These are phyloP conservation scores for Cryptocephalus moraei DNA, from an alignment of 2,888 invertebrate genomes.

Conservation along the genomic window DNA sequence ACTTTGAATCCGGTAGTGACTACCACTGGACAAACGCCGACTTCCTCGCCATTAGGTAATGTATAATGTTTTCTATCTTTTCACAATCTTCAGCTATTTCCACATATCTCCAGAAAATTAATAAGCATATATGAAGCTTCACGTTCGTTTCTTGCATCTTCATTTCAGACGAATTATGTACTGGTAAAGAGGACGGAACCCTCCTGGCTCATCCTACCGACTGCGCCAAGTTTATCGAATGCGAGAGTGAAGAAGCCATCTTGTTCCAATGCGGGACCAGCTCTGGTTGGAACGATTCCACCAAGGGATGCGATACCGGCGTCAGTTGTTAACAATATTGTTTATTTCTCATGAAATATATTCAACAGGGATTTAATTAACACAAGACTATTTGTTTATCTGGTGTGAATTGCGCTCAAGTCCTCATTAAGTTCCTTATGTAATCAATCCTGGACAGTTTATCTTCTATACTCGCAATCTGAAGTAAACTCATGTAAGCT, in stretches of 20 bases:
- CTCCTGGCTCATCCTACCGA: background rate
- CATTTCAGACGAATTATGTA: background rate
- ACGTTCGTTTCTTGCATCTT: too few relatives aligned
- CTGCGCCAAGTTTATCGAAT: conserved; percentile 4
- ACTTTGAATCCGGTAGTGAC: too few relatives aligned
- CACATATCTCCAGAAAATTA: too few relatives aligned
- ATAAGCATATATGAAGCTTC: too few relatives aligned
- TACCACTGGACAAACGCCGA: too few relatives aligned
- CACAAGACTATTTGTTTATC: background rate
- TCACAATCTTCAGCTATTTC: too few relatives aligned
- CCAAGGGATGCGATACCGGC: too few relatives aligned
- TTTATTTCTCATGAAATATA: too few relatives aligned
- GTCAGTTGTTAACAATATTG: too few relatives aligned
- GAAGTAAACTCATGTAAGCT: conserved; percentile 9
- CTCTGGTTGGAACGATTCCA: conserved; percentile 4
- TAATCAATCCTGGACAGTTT: conserved; percentile 26
- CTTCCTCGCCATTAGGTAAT: too few relatives aligned
- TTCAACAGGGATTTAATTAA: too few relatives aligned
- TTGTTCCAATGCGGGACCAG: conserved; percentile 2
- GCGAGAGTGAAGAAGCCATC: conserved; percentile 1
- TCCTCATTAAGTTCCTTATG: conserved; percentile 10
- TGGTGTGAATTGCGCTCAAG: background rate
- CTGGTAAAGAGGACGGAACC: background rate
- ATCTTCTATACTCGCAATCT: conserved; percentile 24
- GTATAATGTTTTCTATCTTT: too few relatives aligned